phyloP scores from a whole-genome alignment of 2,797 vertebrate genomes.

The Schizothorax lantsangensis region DNA sequence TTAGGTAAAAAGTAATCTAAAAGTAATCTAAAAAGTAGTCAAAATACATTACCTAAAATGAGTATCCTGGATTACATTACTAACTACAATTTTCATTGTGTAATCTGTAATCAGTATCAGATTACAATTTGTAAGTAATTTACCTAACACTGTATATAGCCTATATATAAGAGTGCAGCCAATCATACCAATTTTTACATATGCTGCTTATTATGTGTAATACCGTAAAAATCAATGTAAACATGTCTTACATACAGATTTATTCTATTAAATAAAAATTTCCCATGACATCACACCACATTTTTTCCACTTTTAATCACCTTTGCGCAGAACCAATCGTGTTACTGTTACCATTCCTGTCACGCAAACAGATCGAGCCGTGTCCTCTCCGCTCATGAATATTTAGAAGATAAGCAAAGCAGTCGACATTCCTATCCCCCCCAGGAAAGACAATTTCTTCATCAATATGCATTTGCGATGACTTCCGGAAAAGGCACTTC shows the following conservation, averaged over 20 bases:
- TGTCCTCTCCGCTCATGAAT: constrained; percentile 88
- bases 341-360: constrained; percentile 87
- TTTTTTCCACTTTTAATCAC: constrained; percentile 83
- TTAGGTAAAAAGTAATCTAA: too few relatives aligned
- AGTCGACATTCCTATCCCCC: constrained; percentile 86
- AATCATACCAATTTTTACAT: not conserved
- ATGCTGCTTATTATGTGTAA: not conserved
- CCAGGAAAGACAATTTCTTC: constrained; percentile 96
- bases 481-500: constrained; percentile 95
- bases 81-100: not conserved
- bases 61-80: not conserved
- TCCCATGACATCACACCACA: constrained; percentile 65
- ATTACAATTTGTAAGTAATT: not conserved
- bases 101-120: not conserved
- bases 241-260: not conserved
- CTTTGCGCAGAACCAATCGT: constrained; percentile 83
- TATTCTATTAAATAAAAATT: constrained; percentile 33
- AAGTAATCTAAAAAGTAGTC: too few relatives aligned
- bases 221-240: not conserved
- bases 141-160: not conserved
- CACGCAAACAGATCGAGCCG: constrained; percentile 84
- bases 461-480: constrained; percentile 98
- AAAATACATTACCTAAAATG: too few relatives aligned
- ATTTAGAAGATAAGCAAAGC: constrained; percentile 93
- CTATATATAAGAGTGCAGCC: not conserved